Evolutionary conservation across 2,797 vertebrate species (phyloP), one percentile per base, ranked within the genome.

Genomic region (Hypotaenidia philippensis): DNA sequence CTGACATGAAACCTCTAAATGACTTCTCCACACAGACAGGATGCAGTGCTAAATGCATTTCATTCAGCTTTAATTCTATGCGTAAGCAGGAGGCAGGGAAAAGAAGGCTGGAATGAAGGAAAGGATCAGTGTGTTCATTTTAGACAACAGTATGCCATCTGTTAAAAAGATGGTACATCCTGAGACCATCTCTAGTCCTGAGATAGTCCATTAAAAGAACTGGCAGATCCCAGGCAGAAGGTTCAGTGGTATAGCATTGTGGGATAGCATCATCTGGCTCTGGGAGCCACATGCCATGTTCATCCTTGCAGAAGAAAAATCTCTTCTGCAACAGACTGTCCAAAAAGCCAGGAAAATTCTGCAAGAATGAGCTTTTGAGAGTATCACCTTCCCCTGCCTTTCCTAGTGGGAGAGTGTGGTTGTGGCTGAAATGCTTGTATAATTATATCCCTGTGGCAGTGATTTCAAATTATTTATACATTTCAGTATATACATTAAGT

Each of bases 1-100:
- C 89, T 60, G 52, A 20, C 2, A 1, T 80, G 60, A 47, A 77
- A 84, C 84, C 29, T 70, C 47, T 45, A 40, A 36, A 56, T 76
- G 60, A 74, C 41, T 87, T 94, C 36, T 83, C 38, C n/a, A 44
- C 26, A 8, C 26, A 61, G 61, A 55, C 53, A 70, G 85, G 61
- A 75, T 93, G 45, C 36, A 55, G 3, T 52, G 63, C 70, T 81
- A 75, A 83, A 72, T 82, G 61, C 32, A 13, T 41, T 91, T 88
- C 40, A 82, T 90, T 89, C 68, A 60, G 64, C 32, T 93, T 83
- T 95, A 84, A 76, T 64, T 84, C 56, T 89, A 0, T 84, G 63
- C 29, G 18, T 88, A 64, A 85, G 55, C 47, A 84, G 76, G 86
- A 93, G 75, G 10, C 32, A 50, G 44, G 83, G 59, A 41, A 53